A percentile compares a stretch with the other conserved stretches of the same genome.
Evolutionary conservation across 2,888 invertebrate species (phyloP).

Genomic region (Hirtodrosophila alboralis): DNA sequence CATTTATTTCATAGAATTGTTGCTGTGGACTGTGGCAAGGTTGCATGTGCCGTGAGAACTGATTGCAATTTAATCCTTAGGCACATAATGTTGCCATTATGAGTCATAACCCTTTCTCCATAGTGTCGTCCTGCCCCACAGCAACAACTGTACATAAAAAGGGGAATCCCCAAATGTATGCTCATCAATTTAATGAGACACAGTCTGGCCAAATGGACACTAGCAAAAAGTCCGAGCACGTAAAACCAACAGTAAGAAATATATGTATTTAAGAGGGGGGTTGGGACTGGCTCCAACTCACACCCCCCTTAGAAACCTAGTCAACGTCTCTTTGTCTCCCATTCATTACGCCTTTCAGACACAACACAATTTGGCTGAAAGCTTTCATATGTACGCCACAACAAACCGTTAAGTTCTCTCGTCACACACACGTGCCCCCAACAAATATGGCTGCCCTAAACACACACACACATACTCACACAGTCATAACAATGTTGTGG

Average conservation of each 20-base stretch:
- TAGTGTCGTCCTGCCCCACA: constrained; percentile 10
- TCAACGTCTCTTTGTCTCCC: constrained; percentile 15
- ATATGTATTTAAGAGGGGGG: too few species aligned
- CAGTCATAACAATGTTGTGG: constrained; percentile 24
- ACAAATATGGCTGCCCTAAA: constrained; percentile 53
- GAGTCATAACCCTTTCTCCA: constrained; percentile 36
- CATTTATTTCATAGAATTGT: constrained; percentile 39
- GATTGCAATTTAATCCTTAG: constrained; percentile 62
- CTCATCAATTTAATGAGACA: constrained; percentile 65
- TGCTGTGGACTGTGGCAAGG: constrained; percentile 56
- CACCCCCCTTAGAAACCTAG: neutral
- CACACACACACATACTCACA: constrained; percentile 14
- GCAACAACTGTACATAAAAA: constrained; percentile 20
- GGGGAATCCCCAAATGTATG: constrained; percentile 70
- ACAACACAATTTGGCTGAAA: constrained; percentile 53
- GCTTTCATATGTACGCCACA: constrained; percentile 37
- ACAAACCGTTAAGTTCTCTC: constrained; percentile 47
- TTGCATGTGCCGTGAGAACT: constrained; percentile 68
- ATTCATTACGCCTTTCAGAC: constrained; percentile 54
- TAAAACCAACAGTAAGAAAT: constrained; percentile 34
- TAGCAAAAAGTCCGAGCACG: constrained; percentile 50
- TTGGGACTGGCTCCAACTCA: neutral
- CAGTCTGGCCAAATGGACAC: constrained; percentile 45
- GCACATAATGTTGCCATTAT: constrained; percentile 16
- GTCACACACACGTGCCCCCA: constrained; percentile 39